Conservation (phyloP, 2,113 vertebrate species). For the Chroicocephalus ridibundus region DNA sequence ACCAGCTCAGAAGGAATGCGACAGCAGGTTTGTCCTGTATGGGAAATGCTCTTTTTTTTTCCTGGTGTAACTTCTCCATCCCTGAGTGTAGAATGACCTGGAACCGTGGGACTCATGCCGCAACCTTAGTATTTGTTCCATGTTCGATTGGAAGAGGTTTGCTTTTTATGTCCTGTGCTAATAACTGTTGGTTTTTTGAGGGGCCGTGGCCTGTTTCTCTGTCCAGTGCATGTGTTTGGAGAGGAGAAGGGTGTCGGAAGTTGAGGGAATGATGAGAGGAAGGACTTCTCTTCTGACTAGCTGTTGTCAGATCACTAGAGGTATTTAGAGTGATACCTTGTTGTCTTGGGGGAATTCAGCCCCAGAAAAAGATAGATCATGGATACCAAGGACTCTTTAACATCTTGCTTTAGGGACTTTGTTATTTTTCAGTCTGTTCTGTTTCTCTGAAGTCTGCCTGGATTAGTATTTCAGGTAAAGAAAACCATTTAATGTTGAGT, state of each 20-base stretch:
- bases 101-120: background rate
- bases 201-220: background rate
- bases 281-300: background rate
- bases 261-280: background rate
- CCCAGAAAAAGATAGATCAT: background rate
- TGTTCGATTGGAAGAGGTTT: background rate
- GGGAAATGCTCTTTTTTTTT: background rate
- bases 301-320: background rate
- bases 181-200: background rate
- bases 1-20: accelerated
- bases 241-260: background rate
- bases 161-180: background rate
- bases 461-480: background rate
- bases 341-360: background rate
- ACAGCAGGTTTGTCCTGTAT: background rate
- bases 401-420: background rate
- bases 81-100: background rate
- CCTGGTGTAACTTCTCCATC: background rate
- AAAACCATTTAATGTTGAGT: background rate
- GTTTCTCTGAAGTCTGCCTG: background rate
- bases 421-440: background rate
- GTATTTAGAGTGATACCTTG: background rate
- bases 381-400: background rate
- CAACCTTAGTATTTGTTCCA: background rate
- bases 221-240: background rate